These are phyloP conservation scores for Hoplostethus atlanticus DNA, from an alignment of 2,797 vertebrate genomes.

Conservation along the genomic window DNA sequence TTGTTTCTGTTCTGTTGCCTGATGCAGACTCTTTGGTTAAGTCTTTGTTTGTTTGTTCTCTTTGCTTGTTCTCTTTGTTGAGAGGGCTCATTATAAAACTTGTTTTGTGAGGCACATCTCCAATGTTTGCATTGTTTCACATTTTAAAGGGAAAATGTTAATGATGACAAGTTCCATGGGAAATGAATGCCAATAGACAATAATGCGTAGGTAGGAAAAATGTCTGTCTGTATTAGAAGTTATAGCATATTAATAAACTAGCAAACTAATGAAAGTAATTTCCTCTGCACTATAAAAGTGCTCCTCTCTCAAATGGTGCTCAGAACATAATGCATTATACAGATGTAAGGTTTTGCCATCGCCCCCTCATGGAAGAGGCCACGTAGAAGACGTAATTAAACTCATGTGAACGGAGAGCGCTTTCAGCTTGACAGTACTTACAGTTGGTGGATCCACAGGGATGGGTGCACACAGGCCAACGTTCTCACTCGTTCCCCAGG, in stretches of 20 bases:
- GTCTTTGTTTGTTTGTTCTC: constrained; percentile 13
- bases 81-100: neutral
- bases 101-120: too few species aligned
- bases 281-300: neutral
- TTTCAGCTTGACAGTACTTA: constrained; percentile 29
- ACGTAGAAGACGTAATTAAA: neutral
- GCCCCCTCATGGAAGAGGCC: neutral
- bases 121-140: neutral
- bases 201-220: neutral
- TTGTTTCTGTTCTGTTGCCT: constrained; percentile 22
- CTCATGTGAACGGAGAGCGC: constrained; percentile 6
- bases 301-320: neutral
- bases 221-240: too few species aligned
- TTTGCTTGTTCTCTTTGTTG: neutral
- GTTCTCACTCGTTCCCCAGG: neutral
- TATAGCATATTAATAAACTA: too few species aligned
- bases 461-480: constrained; percentile 8
- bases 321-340: neutral
- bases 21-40: constrained; percentile 36
- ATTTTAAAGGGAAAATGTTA: neutral
- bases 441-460: constrained; percentile 32
- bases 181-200: neutral
- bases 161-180: neutral
- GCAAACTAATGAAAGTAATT: neutral
- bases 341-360: neutral